phyloP scores from a whole-genome alignment of 2,797 vertebrate species.

The Lepus oiostolus region DNA sequence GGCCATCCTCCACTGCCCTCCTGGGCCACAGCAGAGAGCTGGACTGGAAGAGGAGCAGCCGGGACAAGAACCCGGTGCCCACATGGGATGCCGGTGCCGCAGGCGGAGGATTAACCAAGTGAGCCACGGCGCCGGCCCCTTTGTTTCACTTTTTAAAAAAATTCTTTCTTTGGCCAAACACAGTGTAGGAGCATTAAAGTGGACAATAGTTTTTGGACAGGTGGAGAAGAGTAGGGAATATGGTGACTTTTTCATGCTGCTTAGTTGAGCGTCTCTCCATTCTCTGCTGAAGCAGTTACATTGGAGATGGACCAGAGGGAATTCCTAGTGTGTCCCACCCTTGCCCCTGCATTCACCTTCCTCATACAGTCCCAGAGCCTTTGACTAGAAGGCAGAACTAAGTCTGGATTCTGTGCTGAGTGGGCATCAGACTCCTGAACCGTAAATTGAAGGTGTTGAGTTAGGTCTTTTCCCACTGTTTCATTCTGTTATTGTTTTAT shows the following conservation, averaged over 20 bases:
- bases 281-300: not conserved
- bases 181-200: not conserved
- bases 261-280: not conserved
- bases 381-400: not conserved
- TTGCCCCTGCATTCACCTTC: not conserved
- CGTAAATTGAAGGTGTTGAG: not conserved
- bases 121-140: no score
- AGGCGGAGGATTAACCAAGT: no score
- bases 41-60: no score
- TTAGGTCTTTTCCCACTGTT: not conserved
- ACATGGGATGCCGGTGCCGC: no score
- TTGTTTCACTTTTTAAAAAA: no score
- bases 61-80: no score
- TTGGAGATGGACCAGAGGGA: not conserved
- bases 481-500: not conserved
- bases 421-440: not conserved
- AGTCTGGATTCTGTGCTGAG: constrained; percentile 30
- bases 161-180: not conserved
- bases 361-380: not conserved
- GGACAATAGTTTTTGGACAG: not conserved
- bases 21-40: no score
- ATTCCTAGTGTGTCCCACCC: not conserved
- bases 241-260: not conserved
- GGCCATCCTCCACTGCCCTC: no score
- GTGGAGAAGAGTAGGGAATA: not conserved